Conservation (phyloP, 1,140 invertebrate species). For the Musca vetustissima region DNA sequence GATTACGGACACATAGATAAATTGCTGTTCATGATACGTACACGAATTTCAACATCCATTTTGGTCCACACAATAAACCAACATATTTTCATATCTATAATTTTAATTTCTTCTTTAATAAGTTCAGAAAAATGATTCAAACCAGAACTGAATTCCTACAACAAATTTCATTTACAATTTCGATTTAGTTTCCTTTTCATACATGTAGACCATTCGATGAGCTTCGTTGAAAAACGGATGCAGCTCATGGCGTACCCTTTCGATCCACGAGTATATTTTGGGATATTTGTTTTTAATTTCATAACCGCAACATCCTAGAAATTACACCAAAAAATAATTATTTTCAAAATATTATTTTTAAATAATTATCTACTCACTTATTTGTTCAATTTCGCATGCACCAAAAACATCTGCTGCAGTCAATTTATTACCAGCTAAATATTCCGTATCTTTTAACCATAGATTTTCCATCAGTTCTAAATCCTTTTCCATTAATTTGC, state of each 20-base stretch:
- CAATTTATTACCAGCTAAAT: constrained; percentile 66
- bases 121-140: no score
- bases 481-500: constrained; percentile 56
- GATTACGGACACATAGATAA: no score
- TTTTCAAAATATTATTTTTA: constrained; percentile 4
- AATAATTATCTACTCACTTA: constrained; percentile 59
- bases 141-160: no score
- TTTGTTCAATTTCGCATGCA: constrained; percentile 80
- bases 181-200: constrained; percentile 44
- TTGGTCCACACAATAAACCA: no score
- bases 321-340: not conserved
- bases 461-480: constrained; percentile 63
- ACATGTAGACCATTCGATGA: constrained; percentile 56
- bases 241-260: constrained; percentile 60
- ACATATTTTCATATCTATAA: no score
- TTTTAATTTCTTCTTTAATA: no score
- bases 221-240: constrained; percentile 69
- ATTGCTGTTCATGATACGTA: no score
- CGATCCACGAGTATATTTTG: constrained; percentile 64
- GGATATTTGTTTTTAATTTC: constrained; percentile 61
- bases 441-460: constrained; percentile 66
- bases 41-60: no score
- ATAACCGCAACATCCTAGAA: constrained; percentile 63
- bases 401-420: constrained; percentile 78
- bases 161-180: constrained; percentile 35